Evolutionary conservation across 2,113 vertebrate species (phyloP).

Genomic region (Pteruthius melanotis): DNA sequence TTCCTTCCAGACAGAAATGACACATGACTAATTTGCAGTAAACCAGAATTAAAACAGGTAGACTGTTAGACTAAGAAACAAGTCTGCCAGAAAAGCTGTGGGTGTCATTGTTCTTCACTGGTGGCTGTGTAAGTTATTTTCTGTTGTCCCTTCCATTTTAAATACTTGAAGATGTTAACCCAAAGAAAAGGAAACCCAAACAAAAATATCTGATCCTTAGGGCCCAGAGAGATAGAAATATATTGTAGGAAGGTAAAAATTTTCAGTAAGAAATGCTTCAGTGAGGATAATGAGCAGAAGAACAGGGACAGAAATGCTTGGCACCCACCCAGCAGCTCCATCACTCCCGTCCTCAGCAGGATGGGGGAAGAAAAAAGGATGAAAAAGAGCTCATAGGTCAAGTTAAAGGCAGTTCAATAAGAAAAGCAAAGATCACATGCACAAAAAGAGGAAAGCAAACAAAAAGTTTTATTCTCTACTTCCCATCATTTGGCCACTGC

Average conservation of each 20-base stretch:
- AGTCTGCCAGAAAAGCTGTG: not conserved
- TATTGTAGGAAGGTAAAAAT: not conserved
- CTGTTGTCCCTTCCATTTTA: not conserved
- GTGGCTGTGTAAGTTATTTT: not conserved
- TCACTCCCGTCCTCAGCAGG: not conserved
- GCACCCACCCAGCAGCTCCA: not conserved
- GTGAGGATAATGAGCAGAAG: not conserved
- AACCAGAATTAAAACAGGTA: not conserved
- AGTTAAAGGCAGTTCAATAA: not conserved
- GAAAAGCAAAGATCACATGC: not conserved
- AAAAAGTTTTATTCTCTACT: not conserved
- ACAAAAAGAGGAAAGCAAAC: not conserved
- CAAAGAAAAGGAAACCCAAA: not conserved
- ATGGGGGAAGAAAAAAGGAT: not conserved
- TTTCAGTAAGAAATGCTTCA: not conserved
- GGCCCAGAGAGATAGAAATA: not conserved
- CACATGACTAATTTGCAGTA: accelerated
- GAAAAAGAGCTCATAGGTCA: not conserved
- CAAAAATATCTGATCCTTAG: not conserved
- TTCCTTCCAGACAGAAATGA: not conserved
- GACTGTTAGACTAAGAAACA: not conserved
- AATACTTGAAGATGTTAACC: not conserved
- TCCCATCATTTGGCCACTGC: not conserved
- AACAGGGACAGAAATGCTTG: not conserved
- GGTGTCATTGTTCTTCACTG: not conserved